Conservation (phyloP, 2,113 vertebrate species). For the Gallinago media region DNA sequence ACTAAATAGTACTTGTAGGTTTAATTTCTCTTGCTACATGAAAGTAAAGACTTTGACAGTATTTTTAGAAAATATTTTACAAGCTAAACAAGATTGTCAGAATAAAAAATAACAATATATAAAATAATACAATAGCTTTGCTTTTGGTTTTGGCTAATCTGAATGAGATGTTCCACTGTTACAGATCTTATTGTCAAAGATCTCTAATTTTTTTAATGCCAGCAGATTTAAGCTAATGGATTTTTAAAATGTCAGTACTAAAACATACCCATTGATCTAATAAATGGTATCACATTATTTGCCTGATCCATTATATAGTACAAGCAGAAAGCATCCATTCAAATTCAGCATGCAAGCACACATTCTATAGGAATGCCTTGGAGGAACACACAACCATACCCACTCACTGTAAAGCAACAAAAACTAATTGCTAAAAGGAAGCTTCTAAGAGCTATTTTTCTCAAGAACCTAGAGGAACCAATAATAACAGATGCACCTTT, state of each 20-base stretch:
- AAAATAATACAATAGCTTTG: not conserved
- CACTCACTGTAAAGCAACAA: not conserved
- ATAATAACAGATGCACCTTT: not conserved
- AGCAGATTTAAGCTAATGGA: not conserved
- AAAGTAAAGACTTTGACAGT: not conserved
- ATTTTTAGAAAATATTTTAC: not conserved
- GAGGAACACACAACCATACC: not conserved
- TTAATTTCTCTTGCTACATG: not conserved
- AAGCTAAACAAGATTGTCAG: not conserved
- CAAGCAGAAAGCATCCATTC: not conserved
- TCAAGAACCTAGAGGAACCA: not conserved
- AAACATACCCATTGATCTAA: conserved; percentile 26
- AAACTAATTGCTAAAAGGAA: not conserved
- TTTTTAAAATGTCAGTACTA: conserved; percentile 16
- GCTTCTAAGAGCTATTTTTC: not conserved
- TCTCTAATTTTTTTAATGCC: not conserved
- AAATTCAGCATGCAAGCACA: not conserved
- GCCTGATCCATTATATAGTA: not conserved
- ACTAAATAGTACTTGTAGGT: not conserved
- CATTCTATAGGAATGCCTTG: not conserved
- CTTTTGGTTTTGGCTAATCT: not conserved
- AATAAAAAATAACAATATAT: not conserved
- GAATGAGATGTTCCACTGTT: not conserved
- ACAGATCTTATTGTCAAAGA: not conserved
- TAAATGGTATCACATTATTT: not conserved